Evolutionary conservation across 2,113 vertebrate species (phyloP).

Genomic region (Girardinichthys multiradiatus): DNA sequence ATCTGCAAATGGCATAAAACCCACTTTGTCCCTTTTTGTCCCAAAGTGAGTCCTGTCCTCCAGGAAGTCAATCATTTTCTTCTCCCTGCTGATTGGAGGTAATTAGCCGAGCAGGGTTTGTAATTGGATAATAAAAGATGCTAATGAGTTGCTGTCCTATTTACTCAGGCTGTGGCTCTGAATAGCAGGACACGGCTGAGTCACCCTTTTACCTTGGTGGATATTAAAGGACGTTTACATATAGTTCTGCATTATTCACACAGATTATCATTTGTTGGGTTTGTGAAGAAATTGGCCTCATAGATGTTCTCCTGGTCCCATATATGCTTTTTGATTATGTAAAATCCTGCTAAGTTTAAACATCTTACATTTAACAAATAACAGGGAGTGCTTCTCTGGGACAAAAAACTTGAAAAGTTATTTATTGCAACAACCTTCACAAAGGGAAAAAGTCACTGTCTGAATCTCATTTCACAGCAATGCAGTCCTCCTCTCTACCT

Average conservation of each 20-base stretch:
- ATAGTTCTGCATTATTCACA: background rate
- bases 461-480: constrained; percentile 55
- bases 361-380: background rate
- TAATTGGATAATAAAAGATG: constrained; percentile 79
- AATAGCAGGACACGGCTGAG: constrained; percentile 31
- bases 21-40: constrained; percentile 58
- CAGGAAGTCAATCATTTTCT: constrained; percentile 71
- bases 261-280: background rate
- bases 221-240: constrained; percentile 1
- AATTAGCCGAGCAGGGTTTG: constrained; percentile 73
- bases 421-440: constrained; percentile 61
- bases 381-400: constrained; percentile 8
- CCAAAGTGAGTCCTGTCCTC: constrained; percentile 58
- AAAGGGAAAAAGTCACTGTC: constrained; percentile 44
- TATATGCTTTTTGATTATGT: background rate
- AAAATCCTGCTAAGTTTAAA: constrained; percentile 3
- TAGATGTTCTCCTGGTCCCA: background rate
- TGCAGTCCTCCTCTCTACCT: constrained; percentile 52
- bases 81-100: constrained; percentile 74
- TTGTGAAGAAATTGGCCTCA: background rate
- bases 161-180: constrained; percentile 58
- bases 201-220: background rate
- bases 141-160: constrained; percentile 74
- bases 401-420: constrained; percentile 51
- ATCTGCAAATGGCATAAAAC: constrained; percentile 9